A percentile compares a stretch with the other conserved stretches of the same genome.
Evolutionary conservation across 2,888 invertebrate species (phyloP).

Genomic region (Sphaerophoria taeniata): DNA sequence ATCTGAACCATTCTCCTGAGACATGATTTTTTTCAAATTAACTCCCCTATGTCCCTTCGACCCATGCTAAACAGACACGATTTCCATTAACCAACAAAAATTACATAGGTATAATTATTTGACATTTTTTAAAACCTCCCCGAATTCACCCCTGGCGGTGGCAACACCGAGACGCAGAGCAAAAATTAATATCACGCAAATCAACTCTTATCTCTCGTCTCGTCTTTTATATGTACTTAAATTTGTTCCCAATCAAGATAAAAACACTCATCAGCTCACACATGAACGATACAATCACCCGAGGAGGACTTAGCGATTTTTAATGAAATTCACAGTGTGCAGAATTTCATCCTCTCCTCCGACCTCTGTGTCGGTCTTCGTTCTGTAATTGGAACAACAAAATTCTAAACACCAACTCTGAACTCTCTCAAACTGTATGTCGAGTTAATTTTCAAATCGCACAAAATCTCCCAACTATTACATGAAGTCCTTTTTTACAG

Average conservation of each 20-base stretch:
- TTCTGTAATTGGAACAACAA: slow-evolving; percentile 22
- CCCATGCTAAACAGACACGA: background rate
- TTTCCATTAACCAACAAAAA: background rate
- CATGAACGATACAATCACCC: background rate
- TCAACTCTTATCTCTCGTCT: background rate
- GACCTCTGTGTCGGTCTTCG: slow-evolving; percentile 8
- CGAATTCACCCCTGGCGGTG: background rate
- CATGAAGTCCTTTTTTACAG: background rate
- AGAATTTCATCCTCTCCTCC: background rate
- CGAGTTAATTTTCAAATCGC: slow-evolving; percentile 63
- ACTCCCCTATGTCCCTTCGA: background rate
- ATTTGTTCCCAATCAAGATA: slow-evolving; percentile 4
- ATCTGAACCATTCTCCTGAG: too few relatives aligned
- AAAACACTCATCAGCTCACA: background rate
- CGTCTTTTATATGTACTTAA: background rate
- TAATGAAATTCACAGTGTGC: slow-evolving; percentile 42
- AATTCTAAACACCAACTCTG: slow-evolving; percentile 41
- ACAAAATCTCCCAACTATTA: slow-evolving; percentile 33
- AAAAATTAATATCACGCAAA: background rate
- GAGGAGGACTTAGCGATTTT: slow-evolving; percentile 50
- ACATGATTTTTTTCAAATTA: too few relatives aligned
- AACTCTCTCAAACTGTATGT: slow-evolving; percentile 11
- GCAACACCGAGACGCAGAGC: background rate
- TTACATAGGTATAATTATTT: background rate
- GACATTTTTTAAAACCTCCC: background rate